These are phyloP conservation scores for Aphodius granarius DNA, from an alignment of 2,888 invertebrate genomes.

Conservation along the genomic window DNA sequence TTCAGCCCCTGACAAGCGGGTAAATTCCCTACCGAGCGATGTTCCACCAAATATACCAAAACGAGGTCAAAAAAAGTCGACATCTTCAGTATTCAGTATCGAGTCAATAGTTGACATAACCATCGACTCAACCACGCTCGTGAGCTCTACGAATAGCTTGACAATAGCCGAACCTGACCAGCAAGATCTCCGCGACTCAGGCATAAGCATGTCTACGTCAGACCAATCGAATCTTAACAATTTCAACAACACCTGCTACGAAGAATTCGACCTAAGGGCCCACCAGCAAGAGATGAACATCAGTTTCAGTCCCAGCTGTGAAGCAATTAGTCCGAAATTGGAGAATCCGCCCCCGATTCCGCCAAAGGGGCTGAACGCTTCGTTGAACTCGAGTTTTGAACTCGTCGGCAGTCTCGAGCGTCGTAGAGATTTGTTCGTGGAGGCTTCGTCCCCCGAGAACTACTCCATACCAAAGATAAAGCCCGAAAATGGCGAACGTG, in stretches of 20 bases:
- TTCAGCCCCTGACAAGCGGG: constrained; percentile 61
- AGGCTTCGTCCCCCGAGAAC: constrained; percentile 45
- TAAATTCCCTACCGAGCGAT: constrained; percentile 51
- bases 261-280: constrained; percentile 49
- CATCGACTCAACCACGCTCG: constrained; percentile 51
- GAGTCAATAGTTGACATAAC: constrained; percentile 55
- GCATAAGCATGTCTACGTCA: constrained; percentile 53
- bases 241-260: constrained; percentile 52
- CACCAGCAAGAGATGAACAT: constrained; percentile 52
- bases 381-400: constrained; percentile 47
- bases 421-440: constrained; percentile 7
- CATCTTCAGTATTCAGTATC: constrained; percentile 55
- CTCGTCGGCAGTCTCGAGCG: constrained; percentile 32
- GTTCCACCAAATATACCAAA: constrained; percentile 53
- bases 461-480: constrained; percentile 50
- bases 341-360: constrained; percentile 51
- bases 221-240: constrained; percentile 50
- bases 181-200: constrained; percentile 60
- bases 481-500: constrained; percentile 39
- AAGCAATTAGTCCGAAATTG: constrained; percentile 43
- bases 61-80: constrained; percentile 53
- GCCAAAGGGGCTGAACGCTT: constrained; percentile 43
- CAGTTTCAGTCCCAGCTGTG: constrained; percentile 43
- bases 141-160: constrained; percentile 39
- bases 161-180: constrained; percentile 37